Base-by-base conservation (phyloP, 1,140 invertebrate genomes). In the Chionoecetes opilio region DNA sequence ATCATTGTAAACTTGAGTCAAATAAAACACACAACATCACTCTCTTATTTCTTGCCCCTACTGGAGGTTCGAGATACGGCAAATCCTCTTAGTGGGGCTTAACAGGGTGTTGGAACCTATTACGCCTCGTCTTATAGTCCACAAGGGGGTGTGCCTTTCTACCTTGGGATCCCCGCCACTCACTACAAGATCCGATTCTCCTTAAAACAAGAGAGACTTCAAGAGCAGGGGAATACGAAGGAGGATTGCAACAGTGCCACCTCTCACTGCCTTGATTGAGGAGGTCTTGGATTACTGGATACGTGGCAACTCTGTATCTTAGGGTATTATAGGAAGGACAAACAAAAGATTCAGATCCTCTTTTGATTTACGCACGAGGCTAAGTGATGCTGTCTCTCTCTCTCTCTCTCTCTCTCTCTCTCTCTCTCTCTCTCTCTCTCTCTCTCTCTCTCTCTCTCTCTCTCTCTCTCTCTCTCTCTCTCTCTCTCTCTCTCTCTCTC, bases 101-200 rank as follows among this genome's bases (percentile, higher is more conserved):
- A 92, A 91, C 17, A 92, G 91, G 63, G 91, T 92, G 91, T 92
- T 92, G 91, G 82, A 92, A 92, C 75, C 91, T 92, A 75, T 92
- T 92, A 92, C 82, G 35, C 29, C 38, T 31, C 91, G 37, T 41
- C 75, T 92, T 41, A 46, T 84, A n/a, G 63, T 31, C 35, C 21
- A n/a, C n/a, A n/a, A 34, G 75, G 75, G 26, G 75, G 91, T 37
- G 75, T 87, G 29, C 31, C 92, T 75, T n/a, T n/a, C 63, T n/a
- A 26, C 21, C 21, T n/a, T 75, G 63, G 21, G 26, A 75, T 75
- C 63, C 5, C 63, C 63, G 63, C 63, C 63, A 75, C 21, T 75
- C n/a, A 75, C 21, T 21, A n/a, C 26, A 75, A 26, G 63, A n/a
- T 75, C 63, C 63, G 8, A 75, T n/a, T n/a, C 63, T 17, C 63